Base-by-base conservation (phyloP, 2,797 vertebrate species). In the Neosalanx taihuensis region DNA sequence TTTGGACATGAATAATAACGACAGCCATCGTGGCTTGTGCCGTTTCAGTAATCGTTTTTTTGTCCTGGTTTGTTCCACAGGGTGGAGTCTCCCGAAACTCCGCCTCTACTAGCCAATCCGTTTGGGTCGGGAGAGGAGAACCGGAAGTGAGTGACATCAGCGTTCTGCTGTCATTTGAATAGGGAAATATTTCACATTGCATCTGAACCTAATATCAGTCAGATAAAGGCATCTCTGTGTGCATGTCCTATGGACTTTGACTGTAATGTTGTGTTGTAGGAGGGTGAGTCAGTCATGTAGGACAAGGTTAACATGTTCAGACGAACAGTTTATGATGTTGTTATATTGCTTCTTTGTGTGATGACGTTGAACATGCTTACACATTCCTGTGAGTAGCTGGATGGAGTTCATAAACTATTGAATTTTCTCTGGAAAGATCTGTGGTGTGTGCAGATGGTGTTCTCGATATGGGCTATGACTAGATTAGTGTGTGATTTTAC, bases 81-180 rank as follows among this genome's bases (percentile, higher is more conserved):
- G 75, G 79, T 80, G 17, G 80, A 82, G 5, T 51, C 72, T 12
- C 72, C 61, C 3, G 76, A 79, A 17, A 75, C 37, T 37, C 31
- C 18, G 0, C 46, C 78, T 1, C 37, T 70, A 31, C 70, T 90
- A 51, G 71, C 72, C 29, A 92, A 92, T 82, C 91, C 91, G 23
- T 93, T 93, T 70, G 86, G 86, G 17, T 75, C 84, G 29, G 79
- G 82, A 63, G 89, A 91, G 41, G 85, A 91, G 37, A 83, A 88
- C 15, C 88, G 78, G 76, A 84, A 82, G 92, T 92, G 70, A 87
- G 73, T 63, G 15, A 63, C 51, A 30, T 26, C 51, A 5, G 18
- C 51, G 51, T n/a, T 56, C 51, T n/a, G 18, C 18, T 1, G 18
- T 56, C 18, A 56, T n/a, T n/a, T 56, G 15, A 46, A 46, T 56